Percentiles rank a stretch among this genome's conserved stretches.
These are phyloP conservation scores for Strongylocentrotus purpuratus DNA, from an alignment of 35 echinoderm and acorn worm species.

Conservation along the genomic window DNA sequence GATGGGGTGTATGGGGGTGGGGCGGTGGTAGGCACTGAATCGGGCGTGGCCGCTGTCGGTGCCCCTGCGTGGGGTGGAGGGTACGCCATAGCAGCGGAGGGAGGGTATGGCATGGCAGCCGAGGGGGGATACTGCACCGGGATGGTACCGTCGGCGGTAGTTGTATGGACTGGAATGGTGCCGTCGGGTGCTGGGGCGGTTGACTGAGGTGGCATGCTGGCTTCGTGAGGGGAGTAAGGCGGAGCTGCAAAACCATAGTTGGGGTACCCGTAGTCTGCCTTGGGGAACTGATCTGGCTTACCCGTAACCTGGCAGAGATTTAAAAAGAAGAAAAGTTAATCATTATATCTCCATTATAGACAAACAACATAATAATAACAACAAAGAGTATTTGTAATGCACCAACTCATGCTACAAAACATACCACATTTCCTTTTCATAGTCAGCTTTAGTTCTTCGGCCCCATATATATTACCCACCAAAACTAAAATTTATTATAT, in stretches of 20 bases:
- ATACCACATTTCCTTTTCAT: too few relatives aligned
- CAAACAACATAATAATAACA: too few relatives aligned
- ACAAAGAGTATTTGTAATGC: too few relatives aligned
- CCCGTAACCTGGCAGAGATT: slow-evolving; percentile 20
- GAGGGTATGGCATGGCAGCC: neutral
- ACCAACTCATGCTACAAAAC: too few relatives aligned
- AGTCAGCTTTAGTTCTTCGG: too few relatives aligned
- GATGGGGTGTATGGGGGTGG: slow-evolving; percentile 30
- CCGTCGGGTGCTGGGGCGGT: neutral
- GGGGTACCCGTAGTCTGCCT: slow-evolving; percentile 17
- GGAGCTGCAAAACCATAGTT: slow-evolving; percentile 34
- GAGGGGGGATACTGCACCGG: neutral
- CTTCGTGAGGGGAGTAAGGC: neutral
- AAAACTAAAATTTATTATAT: too few relatives aligned
- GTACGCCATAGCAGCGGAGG: neutral
- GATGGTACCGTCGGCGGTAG: neutral
- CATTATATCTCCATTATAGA: too few relatives aligned
- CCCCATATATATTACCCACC: too few relatives aligned
- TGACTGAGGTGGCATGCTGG: neutral
- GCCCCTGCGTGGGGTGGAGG: neutral
- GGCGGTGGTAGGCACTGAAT: neutral
- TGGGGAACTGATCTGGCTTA: slow-evolving; percentile 38
- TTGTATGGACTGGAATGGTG: neutral
- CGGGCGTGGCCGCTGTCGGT: neutral
- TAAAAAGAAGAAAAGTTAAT: neutral